Evolutionary conservation across 1,140 invertebrate genomes (phyloP), one percentile per base, ranked within the genome.

Genomic region (Belonocnema kinseyi): DNA sequence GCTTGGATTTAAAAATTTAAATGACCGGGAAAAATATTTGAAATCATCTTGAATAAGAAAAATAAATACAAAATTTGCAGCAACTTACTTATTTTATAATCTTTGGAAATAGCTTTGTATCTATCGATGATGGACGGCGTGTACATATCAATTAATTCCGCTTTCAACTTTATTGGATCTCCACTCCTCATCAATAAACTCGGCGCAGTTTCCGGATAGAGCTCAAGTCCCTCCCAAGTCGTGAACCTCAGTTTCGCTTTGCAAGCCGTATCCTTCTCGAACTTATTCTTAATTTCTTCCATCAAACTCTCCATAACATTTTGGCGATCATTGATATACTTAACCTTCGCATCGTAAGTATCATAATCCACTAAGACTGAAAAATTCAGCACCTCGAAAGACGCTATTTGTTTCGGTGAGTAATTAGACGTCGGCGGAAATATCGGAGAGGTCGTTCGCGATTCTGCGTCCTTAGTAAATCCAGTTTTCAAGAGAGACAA

Each of bases 101-200:
- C 84, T 50, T 58, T 66, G 73, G 86, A 91, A 26, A 91, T 85
- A 6, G 76, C 85, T 26, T 79, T 79, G 72, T 90, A 91, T 70
- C 90, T 79, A 7, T 90, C 84, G 19, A 80, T 80, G 3, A 87
- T 85, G 7, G 86, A 19, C 3, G 88, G 86, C 10, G 87, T 77
- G 12, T 83, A 81, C 13, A 89, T 78, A 52, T 87, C 77, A 7
- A 81, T 72, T 16, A 91, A 78, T 54, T 88, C 81, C 21, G 82
- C 79, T 17, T 75, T 77, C 1, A 90, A 82, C 75, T 83, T 78
- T 12, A 79, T 73, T 16, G 81, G 26, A 16, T 74, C 58, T 40
- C 85, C 81, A 71, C 78, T 74, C 19, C 77, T 71, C 17, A 76
- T 86, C 1, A 86, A 26, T 33, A 73, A 72, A 14, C 76, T 81